Evolutionary conservation across 1,140 invertebrate species (phyloP).

Genomic region (Whitmania pigra): DNA sequence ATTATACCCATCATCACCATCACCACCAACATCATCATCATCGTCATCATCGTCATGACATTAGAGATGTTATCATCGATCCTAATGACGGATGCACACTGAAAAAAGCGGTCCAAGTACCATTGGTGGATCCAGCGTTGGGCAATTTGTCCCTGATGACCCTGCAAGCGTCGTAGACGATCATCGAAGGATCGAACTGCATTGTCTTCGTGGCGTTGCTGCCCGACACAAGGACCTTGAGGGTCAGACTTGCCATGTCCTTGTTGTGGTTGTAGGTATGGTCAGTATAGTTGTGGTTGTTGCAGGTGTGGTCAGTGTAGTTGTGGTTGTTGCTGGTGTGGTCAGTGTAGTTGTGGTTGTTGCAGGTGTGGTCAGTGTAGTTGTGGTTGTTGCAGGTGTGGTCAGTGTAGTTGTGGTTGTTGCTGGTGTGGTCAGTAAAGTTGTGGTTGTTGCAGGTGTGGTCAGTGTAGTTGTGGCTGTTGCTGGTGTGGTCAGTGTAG

Average conservation of each 20-base stretch:
- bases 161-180: conserved; percentile 84
- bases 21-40: too few relatives aligned
- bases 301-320: neutral
- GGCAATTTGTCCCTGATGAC: conserved; percentile 51
- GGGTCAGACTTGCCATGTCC: conserved; percentile 53
- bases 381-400: too few relatives aligned
- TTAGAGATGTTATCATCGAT: too few relatives aligned
- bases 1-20: too few relatives aligned
- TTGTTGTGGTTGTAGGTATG: neutral
- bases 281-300: neutral
- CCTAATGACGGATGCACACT: too few relatives aligned
- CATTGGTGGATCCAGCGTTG: neutral
- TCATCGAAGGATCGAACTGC: conserved; percentile 85
- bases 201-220: conserved; percentile 90
- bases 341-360: neutral
- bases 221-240: conserved; percentile 84
- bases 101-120: too few relatives aligned
- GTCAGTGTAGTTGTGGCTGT: neutral
- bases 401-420: neutral
- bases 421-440: too few relatives aligned
- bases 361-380: too few relatives aligned
- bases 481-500: too few relatives aligned
- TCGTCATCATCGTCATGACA: too few relatives aligned
- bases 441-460: too few relatives aligned
- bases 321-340: neutral